Evolutionary conservation across 2,888 invertebrate species (phyloP).

Genomic region (Cryptus armator): DNA sequence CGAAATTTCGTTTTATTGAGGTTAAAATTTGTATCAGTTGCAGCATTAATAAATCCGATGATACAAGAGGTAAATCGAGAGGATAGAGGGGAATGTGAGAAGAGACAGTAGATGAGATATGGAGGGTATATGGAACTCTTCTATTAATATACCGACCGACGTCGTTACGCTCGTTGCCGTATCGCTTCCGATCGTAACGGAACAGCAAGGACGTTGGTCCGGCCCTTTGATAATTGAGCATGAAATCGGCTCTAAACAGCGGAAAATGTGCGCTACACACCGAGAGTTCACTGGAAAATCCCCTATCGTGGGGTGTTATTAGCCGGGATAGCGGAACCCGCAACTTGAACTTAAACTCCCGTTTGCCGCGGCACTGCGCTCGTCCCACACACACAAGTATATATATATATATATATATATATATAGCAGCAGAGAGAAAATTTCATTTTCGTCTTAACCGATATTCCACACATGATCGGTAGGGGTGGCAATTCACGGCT

Average conservation of each 20-base stretch:
- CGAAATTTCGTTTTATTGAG: no score
- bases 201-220: slow-evolving; percentile 77
- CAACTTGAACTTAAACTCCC: slow-evolving; percentile 15
- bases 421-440: slow-evolving; percentile 1
- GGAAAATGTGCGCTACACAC: slow-evolving; percentile 78
- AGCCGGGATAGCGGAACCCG: not conserved
- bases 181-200: slow-evolving; percentile 21
- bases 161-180: slow-evolving; percentile 69
- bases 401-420: no score
- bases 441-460: slow-evolving; percentile 74
- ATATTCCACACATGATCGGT: slow-evolving; percentile 78
- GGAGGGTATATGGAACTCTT: slow-evolving; percentile 58
- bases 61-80: no score
- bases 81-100: no score
- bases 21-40: no score
- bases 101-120: not conserved
- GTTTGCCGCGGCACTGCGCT: no score
- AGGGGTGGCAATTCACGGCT: slow-evolving; percentile 73
- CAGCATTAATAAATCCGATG: no score
- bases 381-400: not conserved
- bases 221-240: slow-evolving; percentile 81
- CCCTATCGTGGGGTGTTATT: not conserved
- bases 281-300: not conserved
- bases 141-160: slow-evolving; percentile 76
- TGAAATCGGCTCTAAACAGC: slow-evolving; percentile 82